Evolutionary conservation across 2,797 vertebrate species (phyloP).

Genomic region (Anableps anableps): DNA sequence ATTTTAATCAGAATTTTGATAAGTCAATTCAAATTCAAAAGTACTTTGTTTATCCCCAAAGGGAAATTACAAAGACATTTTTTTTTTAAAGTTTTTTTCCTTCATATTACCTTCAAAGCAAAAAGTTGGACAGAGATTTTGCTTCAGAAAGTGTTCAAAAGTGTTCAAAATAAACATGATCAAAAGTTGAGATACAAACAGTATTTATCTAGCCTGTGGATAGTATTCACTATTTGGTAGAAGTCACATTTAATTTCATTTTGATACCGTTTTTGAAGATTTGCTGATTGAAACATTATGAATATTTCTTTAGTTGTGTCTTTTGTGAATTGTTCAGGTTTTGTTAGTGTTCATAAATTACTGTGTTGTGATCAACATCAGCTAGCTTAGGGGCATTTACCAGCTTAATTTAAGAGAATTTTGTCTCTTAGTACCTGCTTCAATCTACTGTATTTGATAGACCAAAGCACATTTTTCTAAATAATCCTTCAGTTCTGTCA

Average conservation of each 20-base stretch:
- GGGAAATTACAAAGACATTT: too few relatives aligned
- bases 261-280: not conserved
- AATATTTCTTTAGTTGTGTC: not conserved
- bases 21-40: too few relatives aligned
- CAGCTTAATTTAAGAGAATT: not conserved
- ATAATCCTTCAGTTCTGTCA: not conserved
- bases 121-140: not conserved
- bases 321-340: not conserved
- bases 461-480: not conserved
- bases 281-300: not conserved
- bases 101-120: too few relatives aligned
- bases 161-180: not conserved
- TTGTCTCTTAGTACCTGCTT: not conserved
- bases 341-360: not conserved
- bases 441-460: not conserved
- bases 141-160: not conserved
- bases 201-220: not conserved
- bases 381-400: not conserved
- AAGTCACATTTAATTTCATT: not conserved
- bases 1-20: too few relatives aligned
- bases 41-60: too few relatives aligned
- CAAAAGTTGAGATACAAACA: not conserved
- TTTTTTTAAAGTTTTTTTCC: too few relatives aligned
- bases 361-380: not conserved
- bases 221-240: not conserved